Evolutionary conservation across 1,140 invertebrate species (phyloP).

Genomic region (Lasaia peninsularis): DNA sequence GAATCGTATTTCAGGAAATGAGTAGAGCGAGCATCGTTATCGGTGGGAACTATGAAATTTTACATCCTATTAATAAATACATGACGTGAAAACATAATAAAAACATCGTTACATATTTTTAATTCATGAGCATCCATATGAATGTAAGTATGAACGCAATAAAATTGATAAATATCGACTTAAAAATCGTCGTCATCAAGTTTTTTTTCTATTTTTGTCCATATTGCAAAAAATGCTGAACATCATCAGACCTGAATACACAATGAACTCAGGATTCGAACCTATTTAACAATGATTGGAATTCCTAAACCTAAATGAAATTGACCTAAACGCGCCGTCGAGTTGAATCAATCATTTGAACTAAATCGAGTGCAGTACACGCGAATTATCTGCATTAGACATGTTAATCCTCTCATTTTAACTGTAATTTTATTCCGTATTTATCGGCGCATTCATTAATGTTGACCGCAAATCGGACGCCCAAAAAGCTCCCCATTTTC

Average conservation of each 20-base stretch:
- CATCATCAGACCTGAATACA: no score
- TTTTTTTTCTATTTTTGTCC: no score
- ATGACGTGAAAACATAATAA: no score
- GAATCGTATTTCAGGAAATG: constrained; percentile 35
- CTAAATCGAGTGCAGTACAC: constrained; percentile 65
- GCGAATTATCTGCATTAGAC: constrained; percentile 76
- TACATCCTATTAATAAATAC: constrained; percentile 2
- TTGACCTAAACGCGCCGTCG: constrained; percentile 30
- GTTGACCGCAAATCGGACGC: constrained; percentile 69
- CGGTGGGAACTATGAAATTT: constrained; percentile 39
- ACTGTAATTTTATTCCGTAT: constrained; percentile 78
- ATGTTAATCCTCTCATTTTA: constrained; percentile 78
- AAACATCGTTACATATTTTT: no score
- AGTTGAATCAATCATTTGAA: constrained; percentile 66
- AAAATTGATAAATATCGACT: no score
- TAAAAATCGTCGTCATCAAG: no score
- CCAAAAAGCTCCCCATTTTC: constrained; percentile 74
- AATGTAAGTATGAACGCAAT: no score
- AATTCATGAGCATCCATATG: no score
- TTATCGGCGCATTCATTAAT: constrained; percentile 77
- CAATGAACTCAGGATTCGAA: no score
- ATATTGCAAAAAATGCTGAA: no score
- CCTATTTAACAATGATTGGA: no score
- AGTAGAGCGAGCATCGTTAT: constrained; percentile 33
- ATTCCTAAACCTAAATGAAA: constrained; percentile 31